Evolutionary conservation across 1,140 invertebrate genomes (phyloP), one percentile per base, ranked within the genome.

Genomic region (Phocides pigmalion): DNA sequence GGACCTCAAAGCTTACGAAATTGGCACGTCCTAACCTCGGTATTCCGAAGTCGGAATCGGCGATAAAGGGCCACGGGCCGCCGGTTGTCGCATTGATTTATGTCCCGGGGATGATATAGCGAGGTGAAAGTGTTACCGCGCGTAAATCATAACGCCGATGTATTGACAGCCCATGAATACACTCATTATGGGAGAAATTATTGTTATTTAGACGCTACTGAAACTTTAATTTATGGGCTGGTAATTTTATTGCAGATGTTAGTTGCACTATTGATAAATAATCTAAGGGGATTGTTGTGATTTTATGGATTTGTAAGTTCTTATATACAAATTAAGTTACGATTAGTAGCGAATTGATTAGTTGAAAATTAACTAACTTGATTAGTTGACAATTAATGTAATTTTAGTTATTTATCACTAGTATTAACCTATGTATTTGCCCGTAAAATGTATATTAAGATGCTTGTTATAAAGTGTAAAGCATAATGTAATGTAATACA

Each of bases 111-210:
- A 81, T 83, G 82, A 82, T 80, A 66, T 74, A 81, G 74, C 70
- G 73, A 71, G 79, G 80, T 77, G 83, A 89, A 87, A 87, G 83
- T 85, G 87, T 87, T 87, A 82, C 66, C 66, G 54, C 32, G 56
- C 80, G 84, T 90, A 81, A 87, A 88, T 90, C 84, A 90, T 82
- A 83, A 65, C 49, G 72, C 42, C 70, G 61, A 73, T 82, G 85
- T 86, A 90, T 90, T 90, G 87, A 90, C 87, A 90, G 76, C 78
- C 74, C 58, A 77, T 84, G 87, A 89, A 86, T 81, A 77, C 78
- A 68, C 73, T 82, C 65, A 82, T 84, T 86, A 83, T 79, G 79
- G 63, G 66, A 68, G 59, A 75, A 79, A 77, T 70, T 81, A 79
- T 79, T 77, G 66, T 74, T 62, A 75, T 83, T 73, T 69, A 68